These are phyloP conservation scores for Lophura swinhoii DNA, from an alignment of 2,797 vertebrate genomes.

Conservation along the genomic window DNA sequence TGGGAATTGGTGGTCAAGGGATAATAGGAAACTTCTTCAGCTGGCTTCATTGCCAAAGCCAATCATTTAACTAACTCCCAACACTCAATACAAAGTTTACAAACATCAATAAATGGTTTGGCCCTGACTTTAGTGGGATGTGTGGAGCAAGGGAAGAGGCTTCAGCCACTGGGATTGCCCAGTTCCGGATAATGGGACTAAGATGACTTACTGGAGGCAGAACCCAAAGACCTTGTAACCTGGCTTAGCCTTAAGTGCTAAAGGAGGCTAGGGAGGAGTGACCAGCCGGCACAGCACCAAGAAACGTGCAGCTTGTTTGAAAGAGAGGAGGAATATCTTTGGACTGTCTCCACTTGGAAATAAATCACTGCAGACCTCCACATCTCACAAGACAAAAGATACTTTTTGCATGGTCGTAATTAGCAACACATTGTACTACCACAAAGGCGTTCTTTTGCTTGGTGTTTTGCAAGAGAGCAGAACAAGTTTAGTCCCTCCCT, in stretches of 20 bases:
- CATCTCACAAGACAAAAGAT: conserved; percentile 51
- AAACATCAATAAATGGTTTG: conserved; percentile 44
- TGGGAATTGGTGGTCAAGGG: conserved; percentile 40
- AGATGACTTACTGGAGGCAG: neutral
- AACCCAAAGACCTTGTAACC: neutral
- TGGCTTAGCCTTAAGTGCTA: neutral
- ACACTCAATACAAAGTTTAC: conserved; percentile 25
- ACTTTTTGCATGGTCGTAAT: conserved; percentile 55
- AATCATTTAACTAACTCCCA: conserved; percentile 22
- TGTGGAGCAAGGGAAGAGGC: neutral
- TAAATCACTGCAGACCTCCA: conserved; percentile 27
- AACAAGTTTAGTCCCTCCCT: conserved; percentile 26
- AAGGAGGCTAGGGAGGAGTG: neutral
- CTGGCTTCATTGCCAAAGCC: conserved; percentile 7
- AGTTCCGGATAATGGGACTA: neutral
- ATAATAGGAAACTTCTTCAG: conserved; percentile 37
- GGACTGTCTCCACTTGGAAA: conserved; percentile 9
- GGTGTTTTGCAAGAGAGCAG: conserved; percentile 41
- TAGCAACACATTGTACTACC: conserved; percentile 70
- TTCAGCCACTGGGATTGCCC: neutral
- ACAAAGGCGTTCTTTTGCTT: conserved; percentile 59
- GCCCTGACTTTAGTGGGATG: neutral
- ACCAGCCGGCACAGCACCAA: neutral
- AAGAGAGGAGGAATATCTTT: conserved; percentile 51
- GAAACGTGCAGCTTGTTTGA: conserved; percentile 49